Conservation (phyloP, 2,113 vertebrate species). For the Cyanoderma ruficeps region DNA sequence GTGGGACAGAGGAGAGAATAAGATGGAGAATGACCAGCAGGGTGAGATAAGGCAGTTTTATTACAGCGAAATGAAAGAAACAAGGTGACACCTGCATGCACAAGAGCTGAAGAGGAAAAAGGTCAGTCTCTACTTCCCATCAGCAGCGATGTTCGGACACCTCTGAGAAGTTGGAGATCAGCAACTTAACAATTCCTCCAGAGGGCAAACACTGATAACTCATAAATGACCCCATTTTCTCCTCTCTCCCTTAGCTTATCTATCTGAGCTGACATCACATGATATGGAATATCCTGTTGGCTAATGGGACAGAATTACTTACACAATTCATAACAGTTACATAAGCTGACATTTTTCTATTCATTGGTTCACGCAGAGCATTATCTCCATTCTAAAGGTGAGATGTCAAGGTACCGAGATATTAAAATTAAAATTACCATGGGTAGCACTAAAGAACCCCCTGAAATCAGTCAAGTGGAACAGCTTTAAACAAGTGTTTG, state of each 20-base stretch:
- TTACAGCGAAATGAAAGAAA: background rate
- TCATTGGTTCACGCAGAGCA: background rate
- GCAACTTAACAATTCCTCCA: accelerated
- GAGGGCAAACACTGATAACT: background rate
- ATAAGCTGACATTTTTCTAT: background rate
- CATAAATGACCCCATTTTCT: background rate
- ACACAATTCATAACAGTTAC: background rate
- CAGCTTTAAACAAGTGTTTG: background rate
- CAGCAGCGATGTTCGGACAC: accelerated
- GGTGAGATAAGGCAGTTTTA: background rate
- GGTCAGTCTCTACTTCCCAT: background rate
- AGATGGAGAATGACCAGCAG: too few relatives aligned
- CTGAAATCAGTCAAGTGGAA: background rate
- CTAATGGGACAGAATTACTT: background rate
- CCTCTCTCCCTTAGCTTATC: background rate
- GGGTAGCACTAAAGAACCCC: background rate
- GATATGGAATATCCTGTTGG: background rate
- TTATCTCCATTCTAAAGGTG: background rate
- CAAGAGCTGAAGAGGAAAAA: background rate
- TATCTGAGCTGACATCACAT: background rate
- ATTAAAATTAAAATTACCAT: background rate
- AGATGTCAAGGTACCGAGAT: background rate
- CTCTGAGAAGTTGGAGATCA: background rate
- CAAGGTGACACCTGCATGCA: accelerated
- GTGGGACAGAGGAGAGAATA: background rate